A percentile compares a stretch with the other conserved stretches of the same genome.
Conservation (phyloP, 2,113 vertebrate genomes). For the Larimichthys polyactis region DNA sequence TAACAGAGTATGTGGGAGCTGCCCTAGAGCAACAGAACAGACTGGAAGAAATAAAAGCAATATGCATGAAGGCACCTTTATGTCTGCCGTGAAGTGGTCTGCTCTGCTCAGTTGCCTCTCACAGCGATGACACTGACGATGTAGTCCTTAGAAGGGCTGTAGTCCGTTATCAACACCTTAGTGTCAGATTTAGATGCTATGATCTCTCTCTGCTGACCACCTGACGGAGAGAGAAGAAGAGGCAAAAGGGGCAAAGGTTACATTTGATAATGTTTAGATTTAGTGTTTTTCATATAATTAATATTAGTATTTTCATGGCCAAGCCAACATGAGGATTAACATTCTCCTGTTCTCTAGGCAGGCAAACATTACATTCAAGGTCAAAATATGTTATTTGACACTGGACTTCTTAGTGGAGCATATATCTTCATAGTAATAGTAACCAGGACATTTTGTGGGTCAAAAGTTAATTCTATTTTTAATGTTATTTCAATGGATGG, state of each 20-base stretch:
- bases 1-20: conserved; percentile 1
- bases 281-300: conserved; percentile 20
- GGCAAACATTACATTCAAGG: conserved; percentile 44
- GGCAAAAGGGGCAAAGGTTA: conserved; percentile 41
- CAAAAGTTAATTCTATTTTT: background rate
- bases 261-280: conserved; percentile 15
- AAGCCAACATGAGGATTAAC: conserved; percentile 5
- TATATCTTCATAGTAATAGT: background rate
- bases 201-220: conserved; percentile 79
- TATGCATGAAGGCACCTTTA: conserved; percentile 72
- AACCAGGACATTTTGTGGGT: background rate
- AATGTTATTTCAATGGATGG: background rate
- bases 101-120: conserved; percentile 80
- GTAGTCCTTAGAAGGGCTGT: conserved; percentile 78
- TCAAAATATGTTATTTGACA: background rate
- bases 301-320: conserved; percentile 1
- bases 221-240: conserved; percentile 55
- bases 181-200: conserved; percentile 79
- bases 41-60: background rate
- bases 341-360: conserved; percentile 24
- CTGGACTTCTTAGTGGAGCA: background rate
- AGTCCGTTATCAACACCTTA: conserved; percentile 82
- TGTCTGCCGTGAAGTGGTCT: conserved; percentile 78
- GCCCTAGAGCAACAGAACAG: background rate
- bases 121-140: conserved; percentile 79